These are phyloP conservation scores for Hecatera dysodea DNA, from an alignment of 2,888 invertebrate genomes.

Conservation along the genomic window DNA sequence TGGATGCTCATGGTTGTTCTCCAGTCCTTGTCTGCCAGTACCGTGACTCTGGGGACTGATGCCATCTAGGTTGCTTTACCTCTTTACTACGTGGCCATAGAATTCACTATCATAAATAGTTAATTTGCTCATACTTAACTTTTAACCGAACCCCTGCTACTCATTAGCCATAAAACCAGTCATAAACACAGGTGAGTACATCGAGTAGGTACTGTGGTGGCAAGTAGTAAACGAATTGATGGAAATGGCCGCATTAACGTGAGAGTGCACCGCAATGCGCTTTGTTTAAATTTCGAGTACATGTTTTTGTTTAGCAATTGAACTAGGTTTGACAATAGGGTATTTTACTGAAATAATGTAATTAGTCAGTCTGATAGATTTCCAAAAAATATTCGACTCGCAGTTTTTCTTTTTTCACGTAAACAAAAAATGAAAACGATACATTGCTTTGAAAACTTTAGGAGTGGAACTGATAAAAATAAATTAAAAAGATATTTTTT, in stretches of 20 bases:
- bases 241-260: conserved; percentile 36
- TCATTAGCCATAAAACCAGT: conserved; percentile 29
- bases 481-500: no score
- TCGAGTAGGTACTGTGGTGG: conserved; percentile 21
- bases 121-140: conserved; percentile 17
- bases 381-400: no score
- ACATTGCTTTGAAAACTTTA: no score
- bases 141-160: conserved; percentile 2
- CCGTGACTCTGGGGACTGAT: neutral
- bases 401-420: no score
- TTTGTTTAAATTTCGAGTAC: conserved; percentile 11
- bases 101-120: neutral
- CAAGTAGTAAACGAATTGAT: conserved; percentile 35
- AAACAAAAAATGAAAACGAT: no score
- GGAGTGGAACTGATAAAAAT: no score
- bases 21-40: no score
- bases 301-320: no score
- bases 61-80: neutral
- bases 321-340: no score
- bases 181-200: conserved; percentile 28
- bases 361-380: no score
- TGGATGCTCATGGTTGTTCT: no score
- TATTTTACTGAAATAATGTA: no score
- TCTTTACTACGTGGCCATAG: neutral
- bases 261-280: conserved; percentile 41